Evolutionary conservation across 2,888 invertebrate genomes (phyloP).

Genomic region (Clunio marinus): DNA sequence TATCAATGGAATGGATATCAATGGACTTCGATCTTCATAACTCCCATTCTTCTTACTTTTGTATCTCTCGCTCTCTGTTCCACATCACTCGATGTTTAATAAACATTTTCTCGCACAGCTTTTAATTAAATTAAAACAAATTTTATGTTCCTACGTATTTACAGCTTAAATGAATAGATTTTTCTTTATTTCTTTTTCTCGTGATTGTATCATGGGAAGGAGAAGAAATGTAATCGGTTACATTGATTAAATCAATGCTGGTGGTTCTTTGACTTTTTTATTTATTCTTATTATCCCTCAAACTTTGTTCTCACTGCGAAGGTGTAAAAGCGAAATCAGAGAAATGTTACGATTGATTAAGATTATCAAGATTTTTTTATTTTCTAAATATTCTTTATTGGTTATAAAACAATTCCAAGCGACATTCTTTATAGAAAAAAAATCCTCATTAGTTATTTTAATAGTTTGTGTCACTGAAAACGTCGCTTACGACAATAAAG

Average conservation of each 20-base stretch:
- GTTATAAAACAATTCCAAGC: too few species aligned
- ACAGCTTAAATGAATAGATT: constrained; percentile 12
- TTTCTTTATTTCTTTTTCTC: background rate
- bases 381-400: background rate
- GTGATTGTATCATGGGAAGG: background rate
- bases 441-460: constrained; percentile 17
- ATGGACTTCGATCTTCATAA: constrained; percentile 38
- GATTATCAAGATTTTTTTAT: background rate
- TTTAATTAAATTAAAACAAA: constrained; percentile 39
- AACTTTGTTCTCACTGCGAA: background rate
- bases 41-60: constrained; percentile 29
- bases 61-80: constrained; percentile 12
- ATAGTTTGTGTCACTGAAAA: constrained; percentile 11
- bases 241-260: constrained; percentile 37
- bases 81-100: background rate
- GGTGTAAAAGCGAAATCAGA: constrained; percentile 6
- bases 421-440: constrained; percentile 10
- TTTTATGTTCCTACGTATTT: constrained; percentile 37
- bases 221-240: constrained; percentile 14
- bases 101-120: constrained; percentile 18
- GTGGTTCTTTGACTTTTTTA: constrained; percentile 21
- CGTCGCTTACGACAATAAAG: too few species aligned
- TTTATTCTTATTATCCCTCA: background rate
- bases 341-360: constrained; percentile 13
- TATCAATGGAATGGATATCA: constrained; percentile 26